A percentile compares a stretch with the other conserved stretches of the same genome.
Conservation (phyloP, 2,113 vertebrate genomes). For the Syngnathus typhle region DNA sequence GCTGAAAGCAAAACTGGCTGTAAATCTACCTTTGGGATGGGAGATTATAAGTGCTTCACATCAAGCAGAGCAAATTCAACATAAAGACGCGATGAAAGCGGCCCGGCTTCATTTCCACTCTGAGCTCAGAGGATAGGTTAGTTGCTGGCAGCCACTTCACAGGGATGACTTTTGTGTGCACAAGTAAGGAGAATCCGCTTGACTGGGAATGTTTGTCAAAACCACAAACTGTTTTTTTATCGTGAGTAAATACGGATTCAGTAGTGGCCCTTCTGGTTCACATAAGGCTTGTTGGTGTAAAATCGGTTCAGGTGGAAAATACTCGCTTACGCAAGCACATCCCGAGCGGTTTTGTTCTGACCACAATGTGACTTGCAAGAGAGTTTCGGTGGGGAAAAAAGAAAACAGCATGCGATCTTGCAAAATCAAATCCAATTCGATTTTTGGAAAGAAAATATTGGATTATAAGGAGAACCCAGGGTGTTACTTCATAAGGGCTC, state of each 20-base stretch:
- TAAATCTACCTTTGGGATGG: constrained; percentile 58
- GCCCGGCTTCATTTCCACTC: constrained; percentile 35
- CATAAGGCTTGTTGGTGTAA: neutral
- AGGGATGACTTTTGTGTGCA: constrained; percentile 21
- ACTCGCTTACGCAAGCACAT: neutral
- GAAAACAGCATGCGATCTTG: neutral
- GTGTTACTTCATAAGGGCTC: constrained; percentile 8
- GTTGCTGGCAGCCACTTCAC: constrained; percentile 27
- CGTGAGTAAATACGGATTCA: constrained; percentile 5
- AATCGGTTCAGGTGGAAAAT: neutral
- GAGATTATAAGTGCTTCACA: constrained; percentile 66
- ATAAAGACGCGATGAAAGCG: constrained; percentile 49
- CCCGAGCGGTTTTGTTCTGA: neutral
- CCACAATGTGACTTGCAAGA: neutral
- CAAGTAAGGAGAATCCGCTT: constrained; percentile 12
- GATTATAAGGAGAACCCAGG: constrained; percentile 13
- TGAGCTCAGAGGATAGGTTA: constrained; percentile 38
- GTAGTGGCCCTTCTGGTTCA: constrained; percentile 16
- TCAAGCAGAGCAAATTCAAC: constrained; percentile 47
- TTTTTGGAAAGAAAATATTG: neutral
- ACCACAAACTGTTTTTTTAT: neutral
- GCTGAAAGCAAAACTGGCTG: constrained; percentile 52
- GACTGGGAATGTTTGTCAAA: neutral
- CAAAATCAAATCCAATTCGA: neutral
- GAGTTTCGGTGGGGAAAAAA: neutral